Base-by-base conservation (phyloP, 2,113 vertebrate species). In the Nothocercus julius region DNA sequence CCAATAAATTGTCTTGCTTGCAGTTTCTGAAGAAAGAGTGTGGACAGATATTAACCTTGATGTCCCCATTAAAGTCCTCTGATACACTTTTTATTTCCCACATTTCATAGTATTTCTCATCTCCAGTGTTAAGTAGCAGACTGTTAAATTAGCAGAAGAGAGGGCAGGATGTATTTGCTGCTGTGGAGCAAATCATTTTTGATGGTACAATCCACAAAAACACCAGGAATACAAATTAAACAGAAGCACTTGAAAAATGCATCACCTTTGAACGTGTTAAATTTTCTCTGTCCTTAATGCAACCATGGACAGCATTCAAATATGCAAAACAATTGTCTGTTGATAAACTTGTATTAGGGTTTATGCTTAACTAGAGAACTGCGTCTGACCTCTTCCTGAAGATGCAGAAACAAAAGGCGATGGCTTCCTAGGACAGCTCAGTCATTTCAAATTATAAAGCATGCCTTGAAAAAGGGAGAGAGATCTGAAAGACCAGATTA, bases 11-110 rank as follows among this genome's bases (percentile, higher is more conserved):
- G 87, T 96, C 90, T 90, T 17, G 19, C 87, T 85, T 83, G 63
- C 83, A 94, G 83, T 90, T 87, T 62, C 74, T 90, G 40, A 85
- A 87, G 88, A 44, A 96, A 82, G 69, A 89, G 72, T 4, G 1
- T 3, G 64, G 94, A 67, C 85, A 34, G 19, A 86, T 77, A 95
- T 97, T 97, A 97, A 97, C 96, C 95, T 77, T 34, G 80, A 94
- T 93, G 90, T 90, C 90, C 64, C 81, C 67, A 32, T 86, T 94
- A 40, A 87, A 97, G 95, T 93, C 94, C 93, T 94, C 47, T 42
- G 93, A 75, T 82, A 87, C 70, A n/a, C 68, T 78, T 95, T 90
- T 92, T 84, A 90, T 94, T 92, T 95, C 92, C 93, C 92, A 91
- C 90, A 85, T 69, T 84, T 87, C 58, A 32, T 47, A 74, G 75